phyloP scores from a whole-genome alignment of 2,113 vertebrate species.

The Otis tarda region DNA sequence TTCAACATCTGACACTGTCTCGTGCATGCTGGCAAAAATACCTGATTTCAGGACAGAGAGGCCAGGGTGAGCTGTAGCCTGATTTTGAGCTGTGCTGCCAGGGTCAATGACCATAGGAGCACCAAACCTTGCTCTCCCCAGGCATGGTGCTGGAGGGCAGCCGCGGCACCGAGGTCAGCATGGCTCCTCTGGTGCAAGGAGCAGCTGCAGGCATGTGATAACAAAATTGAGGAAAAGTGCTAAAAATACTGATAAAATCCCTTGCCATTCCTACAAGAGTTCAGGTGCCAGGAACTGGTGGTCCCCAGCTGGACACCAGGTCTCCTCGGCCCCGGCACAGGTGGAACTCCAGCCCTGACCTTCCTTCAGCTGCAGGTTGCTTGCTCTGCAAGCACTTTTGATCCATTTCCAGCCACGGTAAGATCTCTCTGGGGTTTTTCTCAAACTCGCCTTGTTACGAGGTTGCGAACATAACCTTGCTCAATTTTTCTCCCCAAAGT shows the following conservation, averaged over 20 bases:
- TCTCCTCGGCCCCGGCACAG: background rate
- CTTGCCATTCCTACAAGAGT: background rate
- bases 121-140: background rate
- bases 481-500: background rate
- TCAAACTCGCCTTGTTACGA: background rate
- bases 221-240: background rate
- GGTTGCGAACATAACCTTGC: background rate
- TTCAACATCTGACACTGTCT: background rate
- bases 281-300: background rate
- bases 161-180: rapidly evolving
- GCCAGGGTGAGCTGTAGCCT: background rate
- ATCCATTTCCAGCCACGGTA: background rate
- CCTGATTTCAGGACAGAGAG: background rate
- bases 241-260: background rate
- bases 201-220: rapidly evolving
- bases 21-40: background rate
- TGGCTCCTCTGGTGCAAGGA: rapidly evolving
- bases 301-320: background rate
- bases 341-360: background rate
- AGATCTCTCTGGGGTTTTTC: background rate
- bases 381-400: background rate
- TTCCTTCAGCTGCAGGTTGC: rapidly evolving
- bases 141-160: background rate
- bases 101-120: rapidly evolving
- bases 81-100: background rate